Evolutionary conservation across 2,113 vertebrate species (phyloP), one percentile per base, ranked within the genome.

Genomic region (Oryzias celebensis): DNA sequence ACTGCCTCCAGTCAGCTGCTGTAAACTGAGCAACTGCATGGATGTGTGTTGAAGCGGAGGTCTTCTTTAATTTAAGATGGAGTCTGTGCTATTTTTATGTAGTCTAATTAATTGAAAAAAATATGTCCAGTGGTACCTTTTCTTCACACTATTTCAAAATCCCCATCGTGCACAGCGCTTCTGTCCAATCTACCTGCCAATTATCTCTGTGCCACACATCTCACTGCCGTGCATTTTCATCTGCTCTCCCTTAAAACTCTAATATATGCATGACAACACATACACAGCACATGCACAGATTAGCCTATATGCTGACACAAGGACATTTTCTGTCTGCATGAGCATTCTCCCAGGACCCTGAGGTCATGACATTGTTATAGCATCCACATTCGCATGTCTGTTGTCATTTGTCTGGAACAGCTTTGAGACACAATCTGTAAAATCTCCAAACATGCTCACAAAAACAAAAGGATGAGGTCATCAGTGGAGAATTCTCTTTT

Each of bases 241-340:
- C 44, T 45, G 14, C 44, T 17, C 44, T 6, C 44, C 14, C 16
- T 45, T 45, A 45, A 45, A 45, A 45, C 44, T 45, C 14, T 45
- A 16, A 45, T 45, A 17, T 12, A 28, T 31, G 52, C 8, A 28
- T 36, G 28, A 12, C 17, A 36, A 16, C 22, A 50, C 48, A 55
- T 22, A 60, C 66, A 23, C 1, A 16, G 20, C 20, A 22, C 14
- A 72, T 53, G 49, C 59, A 62, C 61, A 65, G 62, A 75, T 75
- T 66, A 70, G 52, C 62, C 36, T 70, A 86, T 82, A 67, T 84
- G 86, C 87, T 87, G 86, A 87, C 87, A 86, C 80, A 62, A 74
- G 68, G 73, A 85, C 75, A 78, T 81, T 81, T 62, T 75, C 65
- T 69, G 51, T 79, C 73, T 58, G 50, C 56, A 72, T 73, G 63